Base-by-base conservation (phyloP, 2,888 invertebrate genomes). In the Dolomedes plantarius region DNA sequence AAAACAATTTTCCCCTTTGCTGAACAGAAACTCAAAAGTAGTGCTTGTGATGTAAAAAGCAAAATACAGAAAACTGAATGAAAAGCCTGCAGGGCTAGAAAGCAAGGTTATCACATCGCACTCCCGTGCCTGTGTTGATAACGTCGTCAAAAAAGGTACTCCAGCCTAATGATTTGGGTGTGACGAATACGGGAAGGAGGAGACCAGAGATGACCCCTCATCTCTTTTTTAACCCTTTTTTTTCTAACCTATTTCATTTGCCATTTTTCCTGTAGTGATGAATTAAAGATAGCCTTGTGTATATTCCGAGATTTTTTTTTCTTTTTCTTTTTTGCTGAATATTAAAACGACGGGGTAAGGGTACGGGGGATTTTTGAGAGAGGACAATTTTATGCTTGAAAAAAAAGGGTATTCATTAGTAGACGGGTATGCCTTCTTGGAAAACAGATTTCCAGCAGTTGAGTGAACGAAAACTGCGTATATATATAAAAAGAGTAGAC, bases 141-240 rank as follows among this genome's bases (percentile, higher is more conserved):
- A 62, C 62, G 62, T 62, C 62, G 23, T 62, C 23, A 27, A 62
- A 19, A 36, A 50, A 62, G 2, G 23, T 62, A 19, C 27, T 27
- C 27, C 5, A 28, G 27, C 62, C 28, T 62, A 62, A 62, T 62
- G 23, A 62, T 62, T 62, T 62, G 62, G 62, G 62, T 62, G 62
- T 62, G 62, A 62, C 62, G 62, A 62, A 27, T 62, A 28, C 3
- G 62, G 16, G 9, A 16, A 46, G 46, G 46, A 16, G 46, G 46
- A 16, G 27, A 62, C 16, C 27, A 3, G 0, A 23, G 28, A 27
- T 7, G 27, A 27, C 62, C 62, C 62, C 62, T 62, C 7, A 62
- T 62, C 27, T 46, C 46, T 46, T 46, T 46, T 16, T 46, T 46
- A 46, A 46, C 13, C 46, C 46, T 16, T 46, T 46, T 46, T 46